Evolutionary conservation across 2,113 vertebrate species (phyloP).

Genomic region (Hippocampus comes): DNA sequence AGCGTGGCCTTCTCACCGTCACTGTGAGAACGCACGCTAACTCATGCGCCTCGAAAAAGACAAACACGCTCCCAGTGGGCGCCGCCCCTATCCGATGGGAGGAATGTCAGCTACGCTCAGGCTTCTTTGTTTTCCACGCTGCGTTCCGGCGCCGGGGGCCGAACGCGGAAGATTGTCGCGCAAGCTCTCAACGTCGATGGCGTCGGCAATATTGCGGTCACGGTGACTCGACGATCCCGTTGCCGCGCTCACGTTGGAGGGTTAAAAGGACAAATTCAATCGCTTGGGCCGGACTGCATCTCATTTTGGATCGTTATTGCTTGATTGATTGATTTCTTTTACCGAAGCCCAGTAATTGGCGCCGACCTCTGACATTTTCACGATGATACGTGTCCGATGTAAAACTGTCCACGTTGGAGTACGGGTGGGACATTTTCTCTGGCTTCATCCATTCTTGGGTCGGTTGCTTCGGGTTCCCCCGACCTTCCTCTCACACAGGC

Average conservation of each 20-base stretch:
- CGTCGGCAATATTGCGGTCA: too few relatives aligned
- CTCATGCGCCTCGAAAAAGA: constrained; percentile 11
- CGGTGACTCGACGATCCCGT: too few relatives aligned
- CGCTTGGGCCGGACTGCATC: too few relatives aligned
- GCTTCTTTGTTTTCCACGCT: constrained; percentile 14
- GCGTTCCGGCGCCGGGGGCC: constrained; percentile 6
- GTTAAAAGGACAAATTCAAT: too few relatives aligned
- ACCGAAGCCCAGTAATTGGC: too few relatives aligned
- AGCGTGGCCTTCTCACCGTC: constrained; percentile 25
- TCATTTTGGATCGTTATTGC: too few relatives aligned
- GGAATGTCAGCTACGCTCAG: constrained; percentile 3
- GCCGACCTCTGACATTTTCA: not conserved
- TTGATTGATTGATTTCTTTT: too few relatives aligned
- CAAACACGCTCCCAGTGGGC: constrained; percentile 12
- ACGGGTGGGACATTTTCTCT: not conserved
- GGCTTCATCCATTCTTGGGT: not conserved
- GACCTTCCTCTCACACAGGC: constrained; percentile 50
- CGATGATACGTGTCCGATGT: not conserved
- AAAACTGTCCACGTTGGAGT: not conserved
- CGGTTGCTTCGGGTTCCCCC: constrained; percentile 11
- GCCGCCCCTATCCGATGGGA: constrained; percentile 15
- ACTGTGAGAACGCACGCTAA: constrained; percentile 9
- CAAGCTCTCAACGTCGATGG: too few relatives aligned
- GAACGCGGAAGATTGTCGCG: not conserved
- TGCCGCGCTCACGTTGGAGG: too few relatives aligned